Base-by-base conservation (phyloP, 2,888 invertebrate species). In the Noctua fimbriata region DNA sequence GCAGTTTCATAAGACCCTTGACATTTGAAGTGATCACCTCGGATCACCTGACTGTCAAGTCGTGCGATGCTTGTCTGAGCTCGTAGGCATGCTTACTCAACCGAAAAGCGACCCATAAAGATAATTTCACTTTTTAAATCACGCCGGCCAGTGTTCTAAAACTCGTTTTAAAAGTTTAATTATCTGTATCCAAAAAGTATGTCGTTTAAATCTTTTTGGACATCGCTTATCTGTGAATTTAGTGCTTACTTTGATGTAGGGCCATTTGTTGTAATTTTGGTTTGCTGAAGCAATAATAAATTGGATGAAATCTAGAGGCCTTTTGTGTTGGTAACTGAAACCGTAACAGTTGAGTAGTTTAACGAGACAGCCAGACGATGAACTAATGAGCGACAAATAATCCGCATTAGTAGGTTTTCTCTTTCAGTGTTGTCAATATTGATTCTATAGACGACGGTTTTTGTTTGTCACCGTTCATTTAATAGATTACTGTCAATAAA, bases 101-200 rank as follows among this genome's bases (percentile, higher is more conserved):
- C 79, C 86, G 65, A 78, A 81, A 84, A 72, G 52, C 36, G 63
- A 79, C 60, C 76, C 72, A 83, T 82, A 83, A 88, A 85, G 76
- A 82, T 88, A 82, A 88, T 87, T 88, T 90, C 88, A 87, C 88
- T 89, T 88, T 87, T 87, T 85, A 81, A 85, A 84, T 82, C 77
- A 73, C 78, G 78, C 70, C 76, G 70, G 80, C 78, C 65, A 78
- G 55, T 72, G 73, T 76, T 86, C 71, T 69, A 72, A 71, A 85
- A 87, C 78, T 81, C 58, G 76, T 85, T 86, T 84, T 75, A 79
- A 88, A 86, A 78, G 76, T 82, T 83, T 74, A 80, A 83, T 81
- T 84, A 79, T 49, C 66, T 79, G 55, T 76, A 49, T 69, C 77
- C 55, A 78, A 72, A 73, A 78, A 76, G 71, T 70, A 76, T 70